Evolutionary conservation across 2,113 vertebrate species (phyloP).

Genomic region (Delphinapterus leucas): DNA sequence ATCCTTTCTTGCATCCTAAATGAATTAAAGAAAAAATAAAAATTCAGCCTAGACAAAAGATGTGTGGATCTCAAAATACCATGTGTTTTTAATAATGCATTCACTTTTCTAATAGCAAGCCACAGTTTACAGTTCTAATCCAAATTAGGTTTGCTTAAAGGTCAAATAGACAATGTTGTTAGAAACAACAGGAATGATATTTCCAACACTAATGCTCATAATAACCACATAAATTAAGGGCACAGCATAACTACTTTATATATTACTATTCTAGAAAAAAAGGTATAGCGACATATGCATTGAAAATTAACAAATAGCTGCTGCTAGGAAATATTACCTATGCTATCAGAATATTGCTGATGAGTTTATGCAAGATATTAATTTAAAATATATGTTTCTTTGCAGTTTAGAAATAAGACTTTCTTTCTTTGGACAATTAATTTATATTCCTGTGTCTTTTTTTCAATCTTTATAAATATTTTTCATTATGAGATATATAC

Average conservation of each 20-base stretch:
- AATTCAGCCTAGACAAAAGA: not conserved
- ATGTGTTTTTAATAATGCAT: not conserved
- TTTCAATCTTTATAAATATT: not conserved
- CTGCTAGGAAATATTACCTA: not conserved
- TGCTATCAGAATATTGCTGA: not conserved
- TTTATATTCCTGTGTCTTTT: not conserved
- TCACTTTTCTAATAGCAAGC: not conserved
- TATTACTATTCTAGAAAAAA: not conserved
- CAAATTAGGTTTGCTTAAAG: conserved; percentile 11
- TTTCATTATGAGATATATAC: not conserved
- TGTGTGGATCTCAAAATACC: not conserved
- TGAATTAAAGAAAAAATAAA: conserved; percentile 12
- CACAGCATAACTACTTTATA: not conserved
- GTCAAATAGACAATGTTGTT: not conserved
- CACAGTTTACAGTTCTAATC: not conserved
- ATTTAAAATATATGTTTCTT: not conserved
- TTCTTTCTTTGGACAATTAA: not conserved
- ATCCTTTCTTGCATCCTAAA: not conserved
- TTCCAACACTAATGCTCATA: not conserved
- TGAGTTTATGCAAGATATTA: not conserved
- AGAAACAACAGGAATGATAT: not conserved
- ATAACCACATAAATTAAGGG: not conserved
- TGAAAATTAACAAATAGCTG: not conserved
- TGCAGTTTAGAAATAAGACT: not conserved
- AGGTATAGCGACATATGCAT: not conserved